Conservation (phyloP, 2,113 vertebrate species). For the Hypomesus transpacificus region DNA sequence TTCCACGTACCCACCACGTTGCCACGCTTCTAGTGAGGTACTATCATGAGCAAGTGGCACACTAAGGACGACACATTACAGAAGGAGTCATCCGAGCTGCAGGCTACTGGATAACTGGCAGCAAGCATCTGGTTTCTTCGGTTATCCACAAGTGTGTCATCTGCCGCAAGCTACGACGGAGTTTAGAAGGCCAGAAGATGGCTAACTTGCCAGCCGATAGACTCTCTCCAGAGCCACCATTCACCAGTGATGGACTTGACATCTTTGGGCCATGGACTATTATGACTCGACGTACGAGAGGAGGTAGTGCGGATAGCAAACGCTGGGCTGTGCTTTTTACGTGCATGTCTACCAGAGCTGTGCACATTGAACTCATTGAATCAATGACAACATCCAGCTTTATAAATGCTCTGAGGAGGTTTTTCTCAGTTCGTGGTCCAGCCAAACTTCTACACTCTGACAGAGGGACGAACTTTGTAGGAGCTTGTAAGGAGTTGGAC, state of each 20-base stretch:
- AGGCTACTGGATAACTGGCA: constrained; percentile 35
- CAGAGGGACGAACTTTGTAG: too few relatives aligned
- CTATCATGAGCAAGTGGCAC: constrained; percentile 14
- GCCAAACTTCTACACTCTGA: too few relatives aligned
- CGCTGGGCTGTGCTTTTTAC: constrained; percentile 25
- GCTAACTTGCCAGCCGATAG: constrained; percentile 7
- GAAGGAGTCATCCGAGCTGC: constrained; percentile 32
- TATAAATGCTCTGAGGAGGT: background rate
- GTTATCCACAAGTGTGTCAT: constrained; percentile 14
- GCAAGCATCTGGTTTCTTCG: constrained; percentile 19
- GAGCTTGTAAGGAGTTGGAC: too few relatives aligned
- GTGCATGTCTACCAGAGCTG: constrained; percentile 17
- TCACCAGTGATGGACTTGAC: constrained; percentile 24
- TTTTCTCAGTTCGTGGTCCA: too few relatives aligned
- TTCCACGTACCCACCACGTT: constrained; percentile 8
- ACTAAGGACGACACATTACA: constrained; percentile 35
- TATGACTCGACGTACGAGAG: background rate
- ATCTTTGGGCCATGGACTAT: constrained; percentile 26
- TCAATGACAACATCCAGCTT: constrained; percentile 25
- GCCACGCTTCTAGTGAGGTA: constrained; percentile 7
- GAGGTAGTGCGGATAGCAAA: constrained; percentile 10
- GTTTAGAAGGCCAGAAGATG: constrained; percentile 23
- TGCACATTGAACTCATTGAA: constrained; percentile 30
- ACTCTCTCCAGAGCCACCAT: constrained; percentile 11
- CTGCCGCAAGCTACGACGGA: constrained; percentile 16